Percentiles rank a stretch among this genome's conserved stretches.
Conservation (phyloP, 2,113 vertebrate genomes). For the Crotophaga sulcirostris region DNA sequence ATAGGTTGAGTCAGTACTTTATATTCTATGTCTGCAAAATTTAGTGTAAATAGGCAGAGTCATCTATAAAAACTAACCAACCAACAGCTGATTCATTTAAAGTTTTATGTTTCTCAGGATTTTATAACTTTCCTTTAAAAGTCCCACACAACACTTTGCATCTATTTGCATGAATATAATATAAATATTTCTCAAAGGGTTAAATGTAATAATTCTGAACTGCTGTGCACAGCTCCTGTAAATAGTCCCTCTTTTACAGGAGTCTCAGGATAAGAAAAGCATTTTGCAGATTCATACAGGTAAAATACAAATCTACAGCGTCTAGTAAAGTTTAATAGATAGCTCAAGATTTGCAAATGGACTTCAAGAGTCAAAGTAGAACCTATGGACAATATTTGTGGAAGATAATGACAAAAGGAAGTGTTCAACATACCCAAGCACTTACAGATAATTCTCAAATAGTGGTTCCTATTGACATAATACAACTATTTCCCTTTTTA, state of each 20-base stretch:
- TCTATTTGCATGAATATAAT: not conserved
- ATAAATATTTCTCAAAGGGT: not conserved
- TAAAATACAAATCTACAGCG: not conserved
- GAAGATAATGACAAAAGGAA: not conserved
- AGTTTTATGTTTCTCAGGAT: not conserved
- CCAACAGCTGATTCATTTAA: not conserved
- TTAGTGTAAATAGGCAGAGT: not conserved
- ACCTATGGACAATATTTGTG: not conserved
- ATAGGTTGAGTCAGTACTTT: not conserved
- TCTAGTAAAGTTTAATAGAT: not conserved
- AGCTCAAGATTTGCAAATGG: not conserved
- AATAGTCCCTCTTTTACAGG: not conserved
- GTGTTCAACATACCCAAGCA: not conserved
- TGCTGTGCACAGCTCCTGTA: not conserved
- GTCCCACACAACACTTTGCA: not conserved
- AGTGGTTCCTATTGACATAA: not conserved
- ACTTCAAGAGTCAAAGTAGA: not conserved
- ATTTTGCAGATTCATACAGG: not conserved
- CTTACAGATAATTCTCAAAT: not conserved
- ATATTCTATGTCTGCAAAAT: not conserved
- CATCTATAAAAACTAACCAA: not conserved
- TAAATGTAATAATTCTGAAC: not conserved
- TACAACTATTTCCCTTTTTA: not conserved
- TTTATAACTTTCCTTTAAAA: not conserved
- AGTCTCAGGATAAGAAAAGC: not conserved